Base-by-base conservation (phyloP, 2,888 invertebrate genomes). In the Leptothorax acervorum region DNA sequence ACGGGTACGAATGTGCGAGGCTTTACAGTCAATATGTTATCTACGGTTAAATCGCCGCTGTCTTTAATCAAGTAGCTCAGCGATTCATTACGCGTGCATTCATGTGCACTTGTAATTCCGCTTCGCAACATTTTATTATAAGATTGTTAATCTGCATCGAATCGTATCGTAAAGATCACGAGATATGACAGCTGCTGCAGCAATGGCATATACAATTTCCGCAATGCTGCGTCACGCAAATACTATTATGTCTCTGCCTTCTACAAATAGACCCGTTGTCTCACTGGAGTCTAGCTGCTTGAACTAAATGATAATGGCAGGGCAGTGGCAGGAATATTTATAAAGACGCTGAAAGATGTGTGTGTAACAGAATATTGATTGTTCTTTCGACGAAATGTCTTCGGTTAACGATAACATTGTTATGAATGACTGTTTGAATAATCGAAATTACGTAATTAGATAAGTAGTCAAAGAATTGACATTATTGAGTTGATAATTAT, bases 101-200 rank as follows among this genome's bases (percentile, higher is more conserved):
- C 70, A 62, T 1, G 18, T 45, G 31, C 68, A 45, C 45, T 57
- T 70, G 45, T 70, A 70, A 78, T 78, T 78, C 57, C 78, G 55
- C 68, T 78, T 68, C 68, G 78, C 68, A 78, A 68, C 57, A 68
- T 57, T 78, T 78, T 78, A 78, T 78, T 78, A 78, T 39, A 78
- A 78, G 68, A 78, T 70, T 78, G 75, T 73, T 76, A 82, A 48
- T 86, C 85, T 86, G 66, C 85, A 86, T 88, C 76, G 84, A 78
- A 68, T 78, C 45, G 55, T 68, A 78, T 89, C 89, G 82, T 89
- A 89, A 90, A 89, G 89, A 89, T 89, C 84, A 55, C 23, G 73
- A 78, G 88, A 90, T 90, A 89, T 84, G 90, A 85, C 82, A 79
- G 65, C 82, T 75, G 86, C 82, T 84, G 85, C 60, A 57, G 79